Base-by-base conservation (phyloP, 2,797 vertebrate species). In the Podargus strigoides region DNA sequence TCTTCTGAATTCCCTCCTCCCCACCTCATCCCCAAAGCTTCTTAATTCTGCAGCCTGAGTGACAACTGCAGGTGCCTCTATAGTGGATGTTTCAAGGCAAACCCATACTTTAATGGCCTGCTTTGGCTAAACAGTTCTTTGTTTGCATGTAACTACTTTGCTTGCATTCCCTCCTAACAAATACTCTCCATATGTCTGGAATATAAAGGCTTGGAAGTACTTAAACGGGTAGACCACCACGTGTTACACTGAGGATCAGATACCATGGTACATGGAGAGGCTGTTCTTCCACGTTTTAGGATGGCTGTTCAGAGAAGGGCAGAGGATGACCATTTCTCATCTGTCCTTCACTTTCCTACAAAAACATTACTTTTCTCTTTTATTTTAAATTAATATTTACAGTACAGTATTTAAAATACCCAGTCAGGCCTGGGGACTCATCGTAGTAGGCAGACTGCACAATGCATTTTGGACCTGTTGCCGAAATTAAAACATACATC, bases 51-150 rank as follows among this genome's bases (percentile, higher is more conserved):
- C 44, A 64, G 41, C 49, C 75, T 93, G 88, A 95, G 39, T 81
- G 89, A 87, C 81, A 96, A 63, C 46, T 0, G 8, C n/a, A 76
- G 76, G 76, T 91, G 85, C 80, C 85, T 94, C 70, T 87, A 41
- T 62, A 77, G 74, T 5, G 30, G 68, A 94, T 93, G 85, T 42
- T 96, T 83, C 85, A 91, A 82, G 77, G 73, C 81, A 95, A 95
- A 92, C 90, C 84, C 63, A 79, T 56, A 85, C 94, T 96, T 95
- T 93, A 95, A 93, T 68, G 42, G 50, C 27, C 39, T 84, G 42
- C 78, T 87, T 93, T 83, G 73, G 55, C 83, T 62, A 91, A 92
- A 93, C 1, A 3, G 62, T 37, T 87, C 91, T 96, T 94, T 87
- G 76, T 95, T 66, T 85, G 85, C 59, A 24, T 64, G 50, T 66